Base-by-base conservation (phyloP, 2,888 invertebrate genomes). In the Hermodice carunculata region DNA sequence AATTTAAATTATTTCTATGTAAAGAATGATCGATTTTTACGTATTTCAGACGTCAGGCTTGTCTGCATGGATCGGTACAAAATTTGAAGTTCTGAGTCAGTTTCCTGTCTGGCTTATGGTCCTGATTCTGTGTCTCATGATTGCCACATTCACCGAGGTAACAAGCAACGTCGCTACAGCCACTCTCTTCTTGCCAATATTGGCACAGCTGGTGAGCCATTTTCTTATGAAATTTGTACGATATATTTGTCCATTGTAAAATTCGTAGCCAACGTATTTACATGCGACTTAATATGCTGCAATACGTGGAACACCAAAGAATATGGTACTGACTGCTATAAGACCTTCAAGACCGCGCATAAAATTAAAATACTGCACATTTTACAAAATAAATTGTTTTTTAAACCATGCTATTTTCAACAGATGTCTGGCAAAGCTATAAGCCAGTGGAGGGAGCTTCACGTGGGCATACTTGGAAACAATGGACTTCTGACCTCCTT, bases 91-190 rank as follows among this genome's bases (percentile, higher is more conserved):
- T 11, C 71, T 83, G 24, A 68, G 69, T 14, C 66, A 66, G 57
- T 54, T 83, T n/a, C 70, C 80, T 3, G 76, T 78, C 3, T 78
- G 79, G 77, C 64, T 76, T 28, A 70, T 84, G 51, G 76, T 79
- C 53, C 59, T 81, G 31, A 70, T 79, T 22, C 66, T 82, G 31
- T 78, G 78, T 56, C 73, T 77, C 57, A 77, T 83, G 22, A 77
- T 81, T 11, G 74, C 80, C 14, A 73, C 79, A 24, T 73, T 79
- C 53, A 84, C 84, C 8, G 80, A 83, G 64, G 77, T 84, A 22
- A 82, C 82, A 34, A 81, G 80, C 66, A 84, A 84, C 70, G 76
- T 78, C 1, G 81, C 84, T 37, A 82, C 79, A 17, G 79, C 82
- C 31, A 83, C 81, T n/a, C 71, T 84, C 11, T 78, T 83, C 74